Base-by-base conservation (phyloP, 92 coral and sea anemone genomes). In the Zoanthus solanderi region DNA sequence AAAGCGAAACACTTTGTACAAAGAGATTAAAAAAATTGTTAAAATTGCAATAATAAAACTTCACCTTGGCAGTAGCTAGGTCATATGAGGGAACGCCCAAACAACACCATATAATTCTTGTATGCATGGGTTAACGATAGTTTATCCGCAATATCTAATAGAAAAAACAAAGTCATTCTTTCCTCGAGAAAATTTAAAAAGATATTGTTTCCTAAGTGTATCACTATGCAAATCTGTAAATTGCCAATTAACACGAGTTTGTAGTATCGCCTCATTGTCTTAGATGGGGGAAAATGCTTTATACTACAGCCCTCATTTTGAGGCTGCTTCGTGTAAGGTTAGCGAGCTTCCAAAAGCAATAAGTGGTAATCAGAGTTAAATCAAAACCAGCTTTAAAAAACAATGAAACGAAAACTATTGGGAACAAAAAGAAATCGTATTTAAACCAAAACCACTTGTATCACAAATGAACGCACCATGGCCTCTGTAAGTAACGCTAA, bases 41-140 rank as follows among this genome's bases (percentile, higher is more conserved):
- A 81, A 81, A 81, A 81, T 66, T 66, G 44, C 74, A 65, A 81
- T 42, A 81, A 81, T 65, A 81, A 65, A 81, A 81, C 52, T 65
- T 42, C 14, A 69, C 17, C 45, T 23, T 32, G 37, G 15, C 34
- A 80, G 18, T 6, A 28, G 44, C 18, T n/a, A 66, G 1, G 9
- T 17, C n/a, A 48, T 45, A 34, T 6, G 3, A 32, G 0, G 28
- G 16, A 58, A 7, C 9, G 34, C 45, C 57, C 58, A 29, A 29
- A 53, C 69, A 37, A 18, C 0, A 4, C 37, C 12, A 9, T 0
- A 9, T 4, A 44, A 9, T 29, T 12, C 71, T 73, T 63, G 13
- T 42, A 31, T 37, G 42, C 42, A 37, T 37, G 42, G 42, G 2
- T 37, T 37, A 37, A 37, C 42, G 42, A 7, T 60, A 61, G 37